phyloP scores from a whole-genome alignment of 2,797 vertebrate genomes.

The Crenuchus spilurus region DNA sequence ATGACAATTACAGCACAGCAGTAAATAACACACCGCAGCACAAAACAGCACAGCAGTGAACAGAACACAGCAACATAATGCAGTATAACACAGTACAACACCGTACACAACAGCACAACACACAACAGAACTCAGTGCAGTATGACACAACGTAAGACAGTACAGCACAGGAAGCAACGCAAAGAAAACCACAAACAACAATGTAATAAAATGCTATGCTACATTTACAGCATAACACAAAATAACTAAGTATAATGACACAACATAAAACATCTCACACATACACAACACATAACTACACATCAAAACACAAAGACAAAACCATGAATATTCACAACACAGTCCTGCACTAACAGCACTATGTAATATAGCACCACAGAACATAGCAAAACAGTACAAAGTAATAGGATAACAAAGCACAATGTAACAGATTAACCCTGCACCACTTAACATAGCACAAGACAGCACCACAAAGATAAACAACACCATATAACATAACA shows the following conservation, averaged over 20 bases:
- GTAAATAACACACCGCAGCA: background rate
- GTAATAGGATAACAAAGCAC: background rate
- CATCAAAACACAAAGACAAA: background rate
- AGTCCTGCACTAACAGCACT: too few species aligned
- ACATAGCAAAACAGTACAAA: background rate
- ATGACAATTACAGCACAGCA: constrained; percentile 16
- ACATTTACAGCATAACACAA: background rate
- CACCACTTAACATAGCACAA: too few species aligned
- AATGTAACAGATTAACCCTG: background rate
- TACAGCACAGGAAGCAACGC: background rate
- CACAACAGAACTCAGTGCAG: background rate
- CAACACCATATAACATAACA: too few species aligned
- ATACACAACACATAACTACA: background rate
- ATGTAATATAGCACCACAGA: background rate
- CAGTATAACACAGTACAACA: background rate
- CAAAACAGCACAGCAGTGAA: background rate
- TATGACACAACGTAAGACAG: background rate
- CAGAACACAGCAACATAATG: background rate
- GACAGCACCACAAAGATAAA: too few species aligned
- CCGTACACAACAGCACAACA: background rate
- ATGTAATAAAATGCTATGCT: background rate
- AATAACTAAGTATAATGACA: background rate
- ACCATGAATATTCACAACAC: too few species aligned
- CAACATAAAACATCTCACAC: too few species aligned
- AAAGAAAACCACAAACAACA: background rate